phyloP scores from a whole-genome alignment of 1,140 invertebrate genomes.

The Acromyrmex heyeri region DNA sequence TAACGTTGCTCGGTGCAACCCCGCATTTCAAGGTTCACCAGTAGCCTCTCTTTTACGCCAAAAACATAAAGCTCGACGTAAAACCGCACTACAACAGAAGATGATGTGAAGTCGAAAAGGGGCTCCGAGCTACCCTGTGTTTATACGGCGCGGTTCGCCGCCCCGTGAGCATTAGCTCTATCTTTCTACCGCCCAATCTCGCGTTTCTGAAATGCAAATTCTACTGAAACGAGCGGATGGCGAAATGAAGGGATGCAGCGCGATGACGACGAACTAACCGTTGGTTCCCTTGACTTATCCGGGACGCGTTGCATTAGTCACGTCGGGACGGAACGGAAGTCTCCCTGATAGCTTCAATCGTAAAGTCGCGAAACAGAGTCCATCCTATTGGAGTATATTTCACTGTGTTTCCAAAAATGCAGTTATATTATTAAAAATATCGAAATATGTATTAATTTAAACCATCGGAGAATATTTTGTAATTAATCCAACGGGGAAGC shows the following conservation, averaged over 20 bases:
- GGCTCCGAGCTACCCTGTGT: slow-evolving; percentile 82
- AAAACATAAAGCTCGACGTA: slow-evolving; percentile 62
- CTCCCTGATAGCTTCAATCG: background rate
- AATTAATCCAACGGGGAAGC: background rate
- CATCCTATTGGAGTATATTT: background rate
- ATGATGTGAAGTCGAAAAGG: slow-evolving; percentile 76
- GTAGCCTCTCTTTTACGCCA: background rate
- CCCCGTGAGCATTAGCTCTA: slow-evolving; percentile 80
- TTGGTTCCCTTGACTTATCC: slow-evolving; percentile 73
- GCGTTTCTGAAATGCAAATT: slow-evolving; percentile 83
- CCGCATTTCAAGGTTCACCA: background rate
- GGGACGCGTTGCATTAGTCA: slow-evolving; percentile 34
- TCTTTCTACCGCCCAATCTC: slow-evolving; percentile 80
- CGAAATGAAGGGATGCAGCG: slow-evolving; percentile 80
- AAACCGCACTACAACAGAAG: slow-evolving; percentile 56
- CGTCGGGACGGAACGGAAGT: background rate
- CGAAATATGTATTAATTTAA: background rate
- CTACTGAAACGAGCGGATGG: slow-evolving; percentile 80
- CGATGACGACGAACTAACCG: slow-evolving; percentile 77
- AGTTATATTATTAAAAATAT: background rate
- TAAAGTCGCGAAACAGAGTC: background rate
- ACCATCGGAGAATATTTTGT: background rate
- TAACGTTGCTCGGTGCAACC: background rate
- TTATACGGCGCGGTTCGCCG: slow-evolving; percentile 78
- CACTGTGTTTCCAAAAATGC: background rate